Conservation (phyloP, 2,888 invertebrate genomes). For the Dasysyrphus albostriatus region DNA sequence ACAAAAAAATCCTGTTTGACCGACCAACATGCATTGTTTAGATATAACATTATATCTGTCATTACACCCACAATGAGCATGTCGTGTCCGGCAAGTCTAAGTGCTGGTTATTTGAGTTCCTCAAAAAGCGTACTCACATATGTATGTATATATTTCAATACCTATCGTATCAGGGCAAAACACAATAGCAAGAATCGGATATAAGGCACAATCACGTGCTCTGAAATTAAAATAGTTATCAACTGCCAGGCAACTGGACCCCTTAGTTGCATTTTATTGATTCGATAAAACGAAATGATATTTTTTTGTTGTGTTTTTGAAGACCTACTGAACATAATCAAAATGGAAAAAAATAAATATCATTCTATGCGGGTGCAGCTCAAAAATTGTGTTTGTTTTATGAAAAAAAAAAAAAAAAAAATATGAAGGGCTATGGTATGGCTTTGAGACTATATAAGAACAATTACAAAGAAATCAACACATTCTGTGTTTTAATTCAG, state of each 20-base stretch:
- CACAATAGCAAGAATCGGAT: conserved; percentile 46
- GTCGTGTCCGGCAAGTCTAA: conserved; percentile 15
- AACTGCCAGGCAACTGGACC: background rate
- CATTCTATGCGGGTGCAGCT: background rate
- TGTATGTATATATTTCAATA: background rate
- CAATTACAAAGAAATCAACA: no score
- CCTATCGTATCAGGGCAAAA: background rate
- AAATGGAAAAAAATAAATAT: background rate
- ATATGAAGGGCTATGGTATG: no score
- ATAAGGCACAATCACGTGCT: conserved; percentile 54
- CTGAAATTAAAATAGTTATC: conserved; percentile 49
- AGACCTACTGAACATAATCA: background rate
- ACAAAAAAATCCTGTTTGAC: conserved; percentile 24
- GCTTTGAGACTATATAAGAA: no score
- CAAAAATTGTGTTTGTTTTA: background rate
- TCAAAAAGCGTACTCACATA: background rate
- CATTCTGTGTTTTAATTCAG: no score
- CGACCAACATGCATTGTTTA: conserved; percentile 37
- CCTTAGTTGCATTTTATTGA: conserved; percentile 12
- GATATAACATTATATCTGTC: conserved; percentile 45
- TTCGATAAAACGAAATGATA: background rate
- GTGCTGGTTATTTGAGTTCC: conserved; percentile 7
- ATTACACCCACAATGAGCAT: conserved; percentile 49
- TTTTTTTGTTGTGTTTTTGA: background rate
- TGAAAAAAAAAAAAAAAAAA: no score